phyloP scores from a whole-genome alignment of 2,113 vertebrate genomes.

The Odobenus rosmarus region DNA sequence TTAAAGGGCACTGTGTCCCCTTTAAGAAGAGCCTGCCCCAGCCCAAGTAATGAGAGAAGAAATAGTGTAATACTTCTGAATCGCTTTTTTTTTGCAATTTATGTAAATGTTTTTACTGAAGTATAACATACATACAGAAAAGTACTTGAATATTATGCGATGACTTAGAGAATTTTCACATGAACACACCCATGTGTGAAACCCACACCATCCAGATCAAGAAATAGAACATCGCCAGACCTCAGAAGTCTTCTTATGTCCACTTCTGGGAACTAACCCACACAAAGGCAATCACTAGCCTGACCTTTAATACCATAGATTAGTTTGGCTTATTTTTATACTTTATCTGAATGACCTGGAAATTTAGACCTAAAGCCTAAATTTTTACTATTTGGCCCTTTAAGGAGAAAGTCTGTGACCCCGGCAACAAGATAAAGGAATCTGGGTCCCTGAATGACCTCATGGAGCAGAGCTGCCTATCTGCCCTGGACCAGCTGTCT shows the following conservation, averaged over 20 bases:
- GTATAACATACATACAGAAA: background rate
- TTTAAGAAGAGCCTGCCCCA: background rate
- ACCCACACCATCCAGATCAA: background rate
- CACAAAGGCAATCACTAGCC: background rate
- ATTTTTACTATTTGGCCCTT: background rate
- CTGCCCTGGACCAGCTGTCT: background rate
- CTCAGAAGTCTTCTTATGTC: background rate
- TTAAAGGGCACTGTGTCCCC: background rate
- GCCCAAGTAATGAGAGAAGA: background rate
- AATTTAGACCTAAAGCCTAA: background rate
- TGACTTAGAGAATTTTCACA: background rate
- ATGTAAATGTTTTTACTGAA: background rate
- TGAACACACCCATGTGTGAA: background rate
- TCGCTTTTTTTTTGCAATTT: background rate
- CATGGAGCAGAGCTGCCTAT: background rate
- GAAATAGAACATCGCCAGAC: background rate
- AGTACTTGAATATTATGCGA: background rate
- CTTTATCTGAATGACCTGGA: background rate
- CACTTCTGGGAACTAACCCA: background rate
- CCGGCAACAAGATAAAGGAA: background rate
- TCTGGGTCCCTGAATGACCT: background rate
- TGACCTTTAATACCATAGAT: background rate
- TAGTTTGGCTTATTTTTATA: background rate
- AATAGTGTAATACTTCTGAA: background rate
- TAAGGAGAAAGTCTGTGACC: background rate